Conservation (phyloP, 2,797 vertebrate genomes). For the Acrossocheilus wenchowensis region DNA sequence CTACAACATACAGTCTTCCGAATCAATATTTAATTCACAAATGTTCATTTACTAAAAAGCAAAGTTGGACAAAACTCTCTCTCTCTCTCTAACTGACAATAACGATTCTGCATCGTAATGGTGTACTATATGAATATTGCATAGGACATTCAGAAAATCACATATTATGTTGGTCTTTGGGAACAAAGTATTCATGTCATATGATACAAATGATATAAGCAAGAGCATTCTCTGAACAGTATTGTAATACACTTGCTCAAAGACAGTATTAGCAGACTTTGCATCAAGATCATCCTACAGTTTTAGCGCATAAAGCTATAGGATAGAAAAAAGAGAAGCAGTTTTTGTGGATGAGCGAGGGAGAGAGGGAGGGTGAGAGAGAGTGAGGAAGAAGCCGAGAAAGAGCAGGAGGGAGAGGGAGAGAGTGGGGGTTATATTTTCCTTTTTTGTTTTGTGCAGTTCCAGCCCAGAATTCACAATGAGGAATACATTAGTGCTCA, state of each 20-base stretch:
- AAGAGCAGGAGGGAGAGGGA: conserved; percentile 44
- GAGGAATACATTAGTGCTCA: conserved; percentile 61
- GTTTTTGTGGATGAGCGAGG: background rate
- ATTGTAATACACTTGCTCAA: background rate
- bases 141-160: conserved; percentile 11
- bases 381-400: conserved; percentile 38
- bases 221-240: background rate
- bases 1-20: conserved; percentile 32
- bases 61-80: conserved; percentile 50
- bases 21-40: conserved; percentile 58
- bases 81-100: conserved; percentile 34
- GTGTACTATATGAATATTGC: conserved; percentile 31
- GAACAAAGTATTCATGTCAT: conserved; percentile 12
- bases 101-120: conserved; percentile 14
- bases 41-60: conserved; percentile 52
- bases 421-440: conserved; percentile 59
- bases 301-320: conserved; percentile 25
- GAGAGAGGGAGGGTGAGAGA: background rate
- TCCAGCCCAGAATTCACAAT: conserved; percentile 64
- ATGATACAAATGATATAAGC: conserved; percentile 1
- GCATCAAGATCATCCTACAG: background rate
- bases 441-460: conserved; percentile 66
- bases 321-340: conserved; percentile 5
- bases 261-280: background rate
- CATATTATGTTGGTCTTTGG: background rate